Base-by-base conservation (phyloP, 2,888 invertebrate species). In the Ceraclea dissimilis region DNA sequence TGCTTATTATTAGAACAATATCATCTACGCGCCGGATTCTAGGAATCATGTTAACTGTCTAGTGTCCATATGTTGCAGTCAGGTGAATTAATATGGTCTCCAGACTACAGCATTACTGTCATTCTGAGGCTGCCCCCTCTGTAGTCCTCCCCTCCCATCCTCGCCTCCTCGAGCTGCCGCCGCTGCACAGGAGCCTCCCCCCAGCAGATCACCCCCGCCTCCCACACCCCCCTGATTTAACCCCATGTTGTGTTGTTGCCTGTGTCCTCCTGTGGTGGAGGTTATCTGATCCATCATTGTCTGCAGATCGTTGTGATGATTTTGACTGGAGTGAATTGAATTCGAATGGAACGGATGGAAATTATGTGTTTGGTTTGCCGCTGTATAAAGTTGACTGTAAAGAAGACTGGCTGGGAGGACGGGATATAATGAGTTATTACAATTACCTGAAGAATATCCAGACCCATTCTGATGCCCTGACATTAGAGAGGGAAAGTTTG, bases 301-400 rank as follows among this genome's bases (percentile, higher is more conserved):
- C 69, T 86, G 86, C 58, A 86, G 68, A 66, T 86, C 86, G 56
- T 85, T 86, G 62, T 86, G 82, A 58, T 81, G 81, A 63, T 80
- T 81, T 58, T 81, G 81, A 34, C 81, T 79, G 33, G 81, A 78
- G 63, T 83, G 83, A 59, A 84, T 77, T 11, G 83, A 79, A 63
- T 84, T 78, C 11, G 84, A 79, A 68, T 86, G 85, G 49, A 85
- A 73, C 2, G 81, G 80, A 67, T 86, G 86, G 66, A 86, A 86
- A 65, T 85, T 84, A 64, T 86, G 86, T 18, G 81, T 80, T 67
- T 86, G 86, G 66, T 86, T 87, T 44, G 87, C 87, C 1, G 87
- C 87, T 2, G 89, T 88, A 65, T 90, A 90, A 18, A 90, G 71
- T 67, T 91, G 91, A 6, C 90, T 90, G 71, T 91, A 92, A 2